Base-by-base conservation (phyloP, 2,797 vertebrate genomes). In the Columba guinea region DNA sequence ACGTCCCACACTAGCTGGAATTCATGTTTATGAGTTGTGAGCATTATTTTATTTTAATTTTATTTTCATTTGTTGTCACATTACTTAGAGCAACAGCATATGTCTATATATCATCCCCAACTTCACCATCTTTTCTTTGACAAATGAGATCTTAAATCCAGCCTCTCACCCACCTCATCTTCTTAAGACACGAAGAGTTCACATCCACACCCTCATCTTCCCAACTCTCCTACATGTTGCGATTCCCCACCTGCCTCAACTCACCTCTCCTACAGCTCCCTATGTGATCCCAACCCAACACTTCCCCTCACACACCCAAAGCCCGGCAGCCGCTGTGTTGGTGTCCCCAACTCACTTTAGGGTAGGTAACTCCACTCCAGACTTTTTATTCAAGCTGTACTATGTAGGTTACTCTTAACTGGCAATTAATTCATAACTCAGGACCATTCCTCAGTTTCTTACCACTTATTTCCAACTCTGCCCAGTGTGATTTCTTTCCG, bases 381-480 rank as follows among this genome's bases (percentile, higher is more conserved):
- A 15, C 13, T 34, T 64, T 46, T 32, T 16, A 15, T n/a, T 23
- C 64, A 64, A 83, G 60, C 39, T 4, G 2, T 14, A 9, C 13
- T 23, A 9, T 0, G 0, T 5, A 70, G 27, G 18, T 26, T 78
- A 60, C 52, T 49, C 49, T 44, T 58, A 84, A 34, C 28, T 5
- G 34, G 19, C 48, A 84, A 21, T 0, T 18, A 84, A 20, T 52
- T 81, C 24, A 0, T 7, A 51, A 69, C 32, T 51, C 37, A 7
- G 71, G 32, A 60, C 27, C 11, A 9, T 9, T 60, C 32, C 41
- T 63, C 34, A 23, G 64, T 68, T 88, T 83, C 99, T 98, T 97
- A 99, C 99, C 99, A 96, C 99, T 99, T 98, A 99, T 99, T 99
- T 99, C 99, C 98, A 99, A 98, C 98, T 99, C 99, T 96, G 98